phyloP scores from a whole-genome alignment of 2,113 vertebrate genomes.

The Conger conger region DNA sequence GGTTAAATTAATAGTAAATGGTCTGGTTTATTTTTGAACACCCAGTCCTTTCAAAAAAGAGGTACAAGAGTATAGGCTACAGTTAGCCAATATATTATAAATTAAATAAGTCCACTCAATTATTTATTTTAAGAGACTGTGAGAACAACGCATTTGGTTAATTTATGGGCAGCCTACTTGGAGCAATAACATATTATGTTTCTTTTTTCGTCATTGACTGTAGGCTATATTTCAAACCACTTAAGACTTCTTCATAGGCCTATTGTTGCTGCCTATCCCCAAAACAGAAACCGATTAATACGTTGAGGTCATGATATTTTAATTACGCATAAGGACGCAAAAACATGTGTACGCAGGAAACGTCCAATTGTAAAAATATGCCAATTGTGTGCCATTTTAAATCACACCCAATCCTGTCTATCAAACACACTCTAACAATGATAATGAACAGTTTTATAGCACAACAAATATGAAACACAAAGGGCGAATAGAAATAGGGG shows the following conservation, averaged over 20 bases:
- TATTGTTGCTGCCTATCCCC: not conserved
- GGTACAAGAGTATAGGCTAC: not conserved
- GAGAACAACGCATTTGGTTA: not conserved
- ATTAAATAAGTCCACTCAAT: not conserved
- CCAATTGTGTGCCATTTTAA: not conserved
- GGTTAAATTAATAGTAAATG: not conserved
- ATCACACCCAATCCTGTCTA: too few relatives aligned
- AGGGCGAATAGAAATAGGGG: too few relatives aligned
- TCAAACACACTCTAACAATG: too few relatives aligned
- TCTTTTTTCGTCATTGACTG: not conserved
- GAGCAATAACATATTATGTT: not conserved
- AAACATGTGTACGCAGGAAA: not conserved
- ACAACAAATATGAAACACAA: too few relatives aligned
- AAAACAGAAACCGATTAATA: not conserved
- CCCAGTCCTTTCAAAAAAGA: not conserved
- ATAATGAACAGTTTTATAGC: too few relatives aligned
- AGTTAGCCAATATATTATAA: not conserved
- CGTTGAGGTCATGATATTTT: not conserved
- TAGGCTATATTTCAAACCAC: not conserved
- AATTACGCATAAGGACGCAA: not conserved
- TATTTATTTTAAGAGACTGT: not conserved
- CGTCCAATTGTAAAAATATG: not conserved
- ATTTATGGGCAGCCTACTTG: not conserved
- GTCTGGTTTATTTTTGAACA: not conserved
- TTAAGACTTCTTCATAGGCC: not conserved